Evolutionary conservation across 1,140 invertebrate genomes (phyloP).

Genomic region (Orussus abietinus): DNA sequence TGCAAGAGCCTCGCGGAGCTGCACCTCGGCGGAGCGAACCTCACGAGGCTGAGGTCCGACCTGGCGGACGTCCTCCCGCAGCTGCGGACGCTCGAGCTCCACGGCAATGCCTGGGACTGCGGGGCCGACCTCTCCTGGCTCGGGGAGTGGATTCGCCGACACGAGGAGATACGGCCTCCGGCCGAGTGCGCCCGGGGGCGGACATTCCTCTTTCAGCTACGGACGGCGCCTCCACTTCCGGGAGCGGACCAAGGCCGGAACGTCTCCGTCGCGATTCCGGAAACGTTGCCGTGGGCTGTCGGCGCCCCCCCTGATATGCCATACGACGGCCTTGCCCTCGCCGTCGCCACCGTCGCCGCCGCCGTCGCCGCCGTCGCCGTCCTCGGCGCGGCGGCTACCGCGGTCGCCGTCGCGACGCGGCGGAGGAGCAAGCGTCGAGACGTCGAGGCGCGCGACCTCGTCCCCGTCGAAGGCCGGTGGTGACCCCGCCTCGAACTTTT

Average conservation of each 20-base stretch:
- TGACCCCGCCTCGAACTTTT: too few relatives aligned
- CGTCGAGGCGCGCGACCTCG: conserved; percentile 45
- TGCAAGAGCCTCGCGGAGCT: conserved; percentile 66
- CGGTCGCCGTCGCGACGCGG: conserved; percentile 47
- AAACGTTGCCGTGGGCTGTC: too few relatives aligned
- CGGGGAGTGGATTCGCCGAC: conserved; percentile 61
- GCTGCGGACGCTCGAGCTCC: conserved; percentile 58
- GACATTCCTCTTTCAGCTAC: conserved; percentile 48
- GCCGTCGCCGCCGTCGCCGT: conserved; percentile 39
- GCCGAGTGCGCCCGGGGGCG: conserved; percentile 46
- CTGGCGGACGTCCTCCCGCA: conserved; percentile 68
- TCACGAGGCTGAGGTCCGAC: conserved; percentile 64
- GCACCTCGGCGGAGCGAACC: conserved; percentile 63
- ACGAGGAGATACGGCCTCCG: conserved; percentile 43
- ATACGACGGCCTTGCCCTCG: conserved; percentile 6
- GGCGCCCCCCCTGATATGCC: too few relatives aligned
- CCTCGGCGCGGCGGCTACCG: conserved; percentile 47
- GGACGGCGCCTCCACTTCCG: conserved; percentile 21
- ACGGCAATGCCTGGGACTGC: conserved; percentile 64
- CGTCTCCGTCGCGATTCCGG: too few relatives aligned
- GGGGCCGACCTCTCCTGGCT: conserved; percentile 59
- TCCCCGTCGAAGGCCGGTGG: too few relatives aligned
- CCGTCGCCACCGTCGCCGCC: conserved; percentile 15
- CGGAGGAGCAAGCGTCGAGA: conserved; percentile 29
- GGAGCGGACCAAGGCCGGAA: conserved; percentile 17